phyloP scores from a whole-genome alignment of 2,888 invertebrate species.

The Andrena praecox region DNA sequence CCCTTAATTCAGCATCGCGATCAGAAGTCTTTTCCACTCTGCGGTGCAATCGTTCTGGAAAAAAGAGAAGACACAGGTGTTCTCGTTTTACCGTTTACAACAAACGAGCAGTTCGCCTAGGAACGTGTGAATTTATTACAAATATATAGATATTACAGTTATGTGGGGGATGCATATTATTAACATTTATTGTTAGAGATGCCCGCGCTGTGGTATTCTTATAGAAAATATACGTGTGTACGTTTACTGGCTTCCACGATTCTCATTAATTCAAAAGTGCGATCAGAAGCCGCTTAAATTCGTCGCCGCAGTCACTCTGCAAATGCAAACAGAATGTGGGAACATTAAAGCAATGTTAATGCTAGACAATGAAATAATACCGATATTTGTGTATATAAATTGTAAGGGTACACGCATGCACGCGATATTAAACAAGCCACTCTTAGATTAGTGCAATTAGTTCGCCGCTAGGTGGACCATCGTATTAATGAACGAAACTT shows the following conservation, averaged over 20 bases:
- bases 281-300: conserved; percentile 83
- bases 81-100: conserved; percentile 27
- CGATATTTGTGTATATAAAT: conserved; percentile 39
- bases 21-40: conserved; percentile 81
- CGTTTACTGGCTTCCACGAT: conserved; percentile 46
- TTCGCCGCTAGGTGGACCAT: conserved; percentile 8
- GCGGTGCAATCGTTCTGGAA: conserved; percentile 82
- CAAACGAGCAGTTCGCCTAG: conserved; percentile 24
- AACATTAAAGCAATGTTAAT: conserved; percentile 59
- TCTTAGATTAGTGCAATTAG: conserved; percentile 61
- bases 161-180: conserved; percentile 63
- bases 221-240: conserved; percentile 39
- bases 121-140: conserved; percentile 65
- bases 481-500: conserved; percentile 21
- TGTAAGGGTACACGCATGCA: conserved; percentile 36
- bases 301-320: conserved; percentile 84
- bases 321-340: conserved; percentile 75
- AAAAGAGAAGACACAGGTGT: conserved; percentile 67
- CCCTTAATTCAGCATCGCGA: conserved; percentile 81
- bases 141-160: conserved; percentile 62
- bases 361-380: conserved; percentile 22
- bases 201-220: conserved; percentile 38
- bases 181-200: conserved; percentile 58
- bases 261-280: conserved; percentile 81
- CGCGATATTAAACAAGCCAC: conserved; percentile 29